Evolutionary conservation across 2,113 vertebrate species (phyloP), one percentile per base, ranked within the genome.

Genomic region (Saccopteryx bilineata): DNA sequence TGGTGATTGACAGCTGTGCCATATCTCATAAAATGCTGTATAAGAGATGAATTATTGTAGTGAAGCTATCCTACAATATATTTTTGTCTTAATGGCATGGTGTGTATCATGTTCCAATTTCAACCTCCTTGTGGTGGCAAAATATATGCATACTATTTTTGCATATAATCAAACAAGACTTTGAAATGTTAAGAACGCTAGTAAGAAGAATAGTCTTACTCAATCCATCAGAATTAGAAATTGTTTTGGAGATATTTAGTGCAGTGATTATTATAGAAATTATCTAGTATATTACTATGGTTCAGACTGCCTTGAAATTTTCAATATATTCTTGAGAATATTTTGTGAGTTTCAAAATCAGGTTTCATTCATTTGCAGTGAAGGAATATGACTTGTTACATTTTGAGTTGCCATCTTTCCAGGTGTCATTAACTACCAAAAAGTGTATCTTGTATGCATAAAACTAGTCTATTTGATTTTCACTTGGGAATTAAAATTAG

Each of bases 1-100:
- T 85, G 26, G 15, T 82, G 65, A 93, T 52, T 89, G 71, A 88
- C 17, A 91, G 50, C 14, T 81, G 0, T 87, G 50, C 13, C 14
- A 87, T 78, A 93, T 50, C 60, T 54, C 92, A 61, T 46, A 87
- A 95, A 94, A 65, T 87, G 24, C 46, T 96, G 33, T 87, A 39
- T 87, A 88, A 84, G 69, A 69, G 21, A 93, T 5, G 61, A 61
- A 19, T 90, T 60, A 80, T 74, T 78, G 2, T 71, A 87, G 54
- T 39, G 31, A 93, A 89, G 23, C 13, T 83, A 58, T 10, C 26
- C 26, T 72, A 72, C 4, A 90, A 92, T 69, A 68, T 33, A 65
- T 54, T 79, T 71, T 68, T 84, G 14, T 17, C 33, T 78, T 86
- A 15, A 71, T 88, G 56, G 31, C 11, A 94, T 87, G 18, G 1